Evolutionary conservation across 2,797 vertebrate species (phyloP), one percentile per base, ranked within the genome.

Genomic region (Eptatretus atami): DNA sequence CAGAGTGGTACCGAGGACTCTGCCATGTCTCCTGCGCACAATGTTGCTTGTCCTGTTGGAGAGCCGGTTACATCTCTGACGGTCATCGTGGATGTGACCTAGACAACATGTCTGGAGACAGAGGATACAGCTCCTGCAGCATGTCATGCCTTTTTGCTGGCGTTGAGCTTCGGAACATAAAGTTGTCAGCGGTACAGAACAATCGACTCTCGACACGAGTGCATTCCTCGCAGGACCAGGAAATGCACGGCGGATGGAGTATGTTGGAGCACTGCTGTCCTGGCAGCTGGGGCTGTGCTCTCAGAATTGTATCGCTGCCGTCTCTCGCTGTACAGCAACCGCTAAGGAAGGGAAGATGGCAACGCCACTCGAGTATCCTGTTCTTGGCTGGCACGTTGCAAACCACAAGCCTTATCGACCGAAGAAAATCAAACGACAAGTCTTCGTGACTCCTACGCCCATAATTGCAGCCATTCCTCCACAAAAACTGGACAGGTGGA

Each of bases 1-100:
- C 1, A 86, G 88, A 70, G 90, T 96, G 4, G 84, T 81, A 68
- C 83, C 4, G 86, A 94, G 66, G 88, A 95, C 66, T 79, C 83
- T 68, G 73, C 73, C 15, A 79, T 79, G 25, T 77, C 77, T 12
- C 64, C 66, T 0, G 74, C 71, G 0, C 79, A 81, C 1, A 10
- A 67, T 1, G 73, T 74, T 0, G 57, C 57, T 9, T 61, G 57
- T 12, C 15, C 15, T n/a, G 15, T 24, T n/a, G 57, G 57, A n/a
- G 15, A 61, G 57, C 9, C 57, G 15, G 15, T n/a, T 24, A 61
- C 57, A 24, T n/a, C 25, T n/a, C 57, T 61, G 15, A 61, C 57
- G 57, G 57, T 61, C 15, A 24, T 61, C 15, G 24, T 61, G 15
- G 57, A 61, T 12, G 57, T 24, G 15, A 61, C 57, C 15, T 61